Evolutionary conservation across 2,797 vertebrate genomes (phyloP), one percentile per base, ranked within the genome.

Genomic region (Danio aesculapii): DNA sequence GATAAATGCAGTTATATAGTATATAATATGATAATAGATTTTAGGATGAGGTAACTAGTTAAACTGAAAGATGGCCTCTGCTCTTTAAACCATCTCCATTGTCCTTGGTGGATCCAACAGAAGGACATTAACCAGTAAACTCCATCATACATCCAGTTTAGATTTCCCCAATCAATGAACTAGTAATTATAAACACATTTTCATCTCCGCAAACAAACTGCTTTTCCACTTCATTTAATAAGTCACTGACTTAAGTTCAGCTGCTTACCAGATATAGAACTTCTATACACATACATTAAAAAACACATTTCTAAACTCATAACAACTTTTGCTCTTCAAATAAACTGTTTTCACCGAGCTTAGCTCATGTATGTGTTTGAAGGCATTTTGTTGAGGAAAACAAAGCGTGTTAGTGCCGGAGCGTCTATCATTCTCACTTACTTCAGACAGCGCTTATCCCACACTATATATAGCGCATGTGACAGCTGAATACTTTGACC

Each of bases 401-500:
- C 21, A 73, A 58, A 49, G 43, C 14, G 50, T 58, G 50, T 71
- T 62, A 79, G 67, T 17, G 16, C 13, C 44, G 76, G 19, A 52
- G 44, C 11, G 53, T n/a, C 16, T 62, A 55, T 82, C 19, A 55
- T 63, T 82, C 58, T 53, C 90, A 86, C 93, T 92, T 94, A 94
- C 92, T 92, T 93, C 92, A 89, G 92, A 82, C 92, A 66, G 86
- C 75, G 79, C 81, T 82, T 84, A 85, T 85, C 81, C 74, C 17
- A 74, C 10, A 90, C 95, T 97, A 96, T 96, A 97, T 96, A 95
- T 97, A 96, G 94, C 88, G 78, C 88, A 75, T 85, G 92, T 94
- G 94, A 95, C 94, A 92, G 94, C 89, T 92, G 94, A 95, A 96
- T 96, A 95, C 92, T 97, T 95, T 96, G 95, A 92, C 96, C 96